Base-by-base conservation (phyloP, 2,888 invertebrate species). In the Erebia epiphron region DNA sequence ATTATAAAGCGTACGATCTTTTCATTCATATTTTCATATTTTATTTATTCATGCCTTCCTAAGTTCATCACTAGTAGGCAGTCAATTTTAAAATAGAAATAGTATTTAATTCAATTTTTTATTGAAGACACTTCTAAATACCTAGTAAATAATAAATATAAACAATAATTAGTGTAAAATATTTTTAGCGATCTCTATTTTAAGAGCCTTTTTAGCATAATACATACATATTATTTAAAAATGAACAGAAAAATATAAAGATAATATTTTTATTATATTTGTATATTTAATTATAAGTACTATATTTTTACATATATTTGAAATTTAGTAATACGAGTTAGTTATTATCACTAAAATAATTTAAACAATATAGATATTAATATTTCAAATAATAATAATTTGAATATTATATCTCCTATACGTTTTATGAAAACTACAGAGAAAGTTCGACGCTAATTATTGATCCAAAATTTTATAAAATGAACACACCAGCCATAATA, bases 1-100 rank as follows among this genome's bases (percentile, higher is more conserved):
- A 41, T 56, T 69, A 50, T 74, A 74, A 74, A 74, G 74, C 74
- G 74, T 72, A 57, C 50, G 68, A 68, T 73, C 70, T 72, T 72
- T 72, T 26, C 26, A 26, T 26, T 26, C 26, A 26, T 26, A 26
- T 26, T 2, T 72, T 63, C 60, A 70, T 72, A 57, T 57, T 7
- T 61, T 66, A 41, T 26, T 57, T 57, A 61, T 68, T 60, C 41
- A 60, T 69, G 69, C 69, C 64, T 64, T 64, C 56, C 65, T 66
- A 66, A 43, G 35, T 68, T 65, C 64, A 35, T 58, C 49, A 63
- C 65, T 62, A 68, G 62, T 70, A 71, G 66, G 70, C 65, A 73
- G 56, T 73, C n/a, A 52, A 13, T 71, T 21, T 21, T 64, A 46
- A 65, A 56, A 58, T 68, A 65, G 56, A 57, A 18, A 26, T 49